Conservation (phyloP, 2,113 vertebrate genomes). For the Lamprologus tigripictilis region DNA sequence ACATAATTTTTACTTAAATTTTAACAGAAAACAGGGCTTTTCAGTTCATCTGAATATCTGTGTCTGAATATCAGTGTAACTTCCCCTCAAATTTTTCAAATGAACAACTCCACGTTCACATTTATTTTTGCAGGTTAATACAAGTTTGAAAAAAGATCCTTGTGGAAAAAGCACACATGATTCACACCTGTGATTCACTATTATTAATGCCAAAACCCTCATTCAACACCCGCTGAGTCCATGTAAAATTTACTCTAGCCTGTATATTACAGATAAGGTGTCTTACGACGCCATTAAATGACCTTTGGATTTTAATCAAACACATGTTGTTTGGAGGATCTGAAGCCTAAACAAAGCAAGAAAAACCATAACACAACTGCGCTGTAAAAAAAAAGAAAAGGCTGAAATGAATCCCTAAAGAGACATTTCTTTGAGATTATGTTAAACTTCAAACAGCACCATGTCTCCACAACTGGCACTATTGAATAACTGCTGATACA, state of each 20-base stretch:
- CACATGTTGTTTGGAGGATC: background rate
- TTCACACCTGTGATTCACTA: background rate
- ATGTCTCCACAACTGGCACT: background rate
- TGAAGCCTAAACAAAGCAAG: background rate
- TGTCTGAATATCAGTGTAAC: background rate
- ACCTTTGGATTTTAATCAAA: background rate
- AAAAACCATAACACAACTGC: background rate
- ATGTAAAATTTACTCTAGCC: background rate
- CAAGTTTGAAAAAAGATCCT: background rate
- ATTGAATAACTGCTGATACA: background rate
- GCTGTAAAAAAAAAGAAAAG: background rate
- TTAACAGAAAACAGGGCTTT: background rate
- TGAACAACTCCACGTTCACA: background rate
- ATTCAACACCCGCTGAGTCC: background rate
- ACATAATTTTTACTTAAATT: background rate
- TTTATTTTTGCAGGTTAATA: background rate
- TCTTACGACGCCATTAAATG: background rate
- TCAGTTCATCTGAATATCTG: background rate
- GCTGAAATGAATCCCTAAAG: background rate
- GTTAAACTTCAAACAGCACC: background rate
- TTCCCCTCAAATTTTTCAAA: background rate
- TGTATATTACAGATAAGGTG: background rate
- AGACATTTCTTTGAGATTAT: background rate
- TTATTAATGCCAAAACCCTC: background rate
- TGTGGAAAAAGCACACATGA: background rate